These are phyloP conservation scores for Phylloscopus collybita DNA, from an alignment of 2,797 vertebrate genomes.

Conservation along the genomic window DNA sequence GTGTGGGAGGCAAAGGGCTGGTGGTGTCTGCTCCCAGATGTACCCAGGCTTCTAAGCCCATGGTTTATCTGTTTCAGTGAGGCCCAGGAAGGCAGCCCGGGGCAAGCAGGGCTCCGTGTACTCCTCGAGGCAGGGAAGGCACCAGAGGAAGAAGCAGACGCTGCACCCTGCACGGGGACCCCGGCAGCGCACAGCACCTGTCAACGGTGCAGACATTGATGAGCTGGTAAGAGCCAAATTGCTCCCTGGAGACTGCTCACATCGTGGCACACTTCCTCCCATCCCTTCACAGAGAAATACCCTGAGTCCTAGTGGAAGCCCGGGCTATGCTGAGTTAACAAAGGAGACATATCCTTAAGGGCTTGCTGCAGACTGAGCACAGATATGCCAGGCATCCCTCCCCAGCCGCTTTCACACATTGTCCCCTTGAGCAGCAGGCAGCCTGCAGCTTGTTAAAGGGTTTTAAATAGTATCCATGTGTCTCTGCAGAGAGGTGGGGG, in stretches of 20 bases:
- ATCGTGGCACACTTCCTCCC: background rate
- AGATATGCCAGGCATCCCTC: slow-evolving; percentile 70
- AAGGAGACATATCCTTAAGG: slow-evolving; percentile 32
- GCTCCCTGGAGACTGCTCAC: background rate
- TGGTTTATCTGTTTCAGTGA: slow-evolving; percentile 80
- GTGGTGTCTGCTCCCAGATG: background rate
- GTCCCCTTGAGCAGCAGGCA: slow-evolving; percentile 61
- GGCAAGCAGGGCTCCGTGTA: slow-evolving; percentile 79
- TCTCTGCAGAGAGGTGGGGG: slow-evolving; percentile 44
- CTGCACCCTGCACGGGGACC: slow-evolving; percentile 72
- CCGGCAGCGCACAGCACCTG: slow-evolving; percentile 74
- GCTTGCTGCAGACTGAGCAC: background rate
- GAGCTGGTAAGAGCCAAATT: slow-evolving; percentile 87
- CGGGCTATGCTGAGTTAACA: background rate
- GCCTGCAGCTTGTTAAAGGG: slow-evolving; percentile 65
- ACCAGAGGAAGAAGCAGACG: slow-evolving; percentile 82
- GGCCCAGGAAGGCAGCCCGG: slow-evolving; percentile 85
- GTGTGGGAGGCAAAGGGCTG: background rate
- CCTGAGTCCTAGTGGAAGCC: background rate
- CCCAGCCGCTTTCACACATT: slow-evolving; percentile 39
- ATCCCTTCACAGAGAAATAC: background rate
- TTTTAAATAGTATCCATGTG: slow-evolving; percentile 79
- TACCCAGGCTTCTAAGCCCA: background rate
- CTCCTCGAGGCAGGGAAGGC: slow-evolving; percentile 78
- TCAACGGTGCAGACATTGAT: slow-evolving; percentile 88